phyloP scores from a whole-genome alignment of 2,797 vertebrate genomes.

The Lagocephalus sceleratus region DNA sequence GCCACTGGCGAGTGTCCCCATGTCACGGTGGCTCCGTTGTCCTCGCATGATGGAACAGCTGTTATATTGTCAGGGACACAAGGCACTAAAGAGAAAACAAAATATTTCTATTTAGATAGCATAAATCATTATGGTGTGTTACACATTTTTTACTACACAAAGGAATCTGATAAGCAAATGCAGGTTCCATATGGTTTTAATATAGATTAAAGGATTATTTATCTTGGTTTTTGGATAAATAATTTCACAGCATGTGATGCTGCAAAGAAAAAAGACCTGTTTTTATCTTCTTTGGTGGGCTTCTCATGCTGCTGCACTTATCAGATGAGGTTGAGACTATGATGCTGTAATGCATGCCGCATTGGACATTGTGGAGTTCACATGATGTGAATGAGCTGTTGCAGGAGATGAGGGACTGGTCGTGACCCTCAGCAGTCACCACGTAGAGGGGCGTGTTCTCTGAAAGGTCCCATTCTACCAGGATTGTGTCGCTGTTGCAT shows the following conservation, averaged over 20 bases:
- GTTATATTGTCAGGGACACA: slow-evolving; percentile 66
- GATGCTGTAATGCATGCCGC: slow-evolving; percentile 71
- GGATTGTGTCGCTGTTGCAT: slow-evolving; percentile 67
- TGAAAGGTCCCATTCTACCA: slow-evolving; percentile 64
- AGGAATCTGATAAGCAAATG: no score
- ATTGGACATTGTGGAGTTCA: slow-evolving; percentile 49
- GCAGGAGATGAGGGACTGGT: slow-evolving; percentile 61
- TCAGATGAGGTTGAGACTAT: slow-evolving; percentile 72
- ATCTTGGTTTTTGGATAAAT: no score
- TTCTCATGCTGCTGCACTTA: slow-evolving; percentile 77
- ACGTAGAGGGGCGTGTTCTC: slow-evolving; percentile 56
- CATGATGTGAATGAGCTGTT: slow-evolving; percentile 71
- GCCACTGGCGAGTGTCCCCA: slow-evolving; percentile 63
- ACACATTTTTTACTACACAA: no score
- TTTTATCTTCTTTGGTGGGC: slow-evolving; percentile 62
- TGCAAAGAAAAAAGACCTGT: slow-evolving; percentile 58
- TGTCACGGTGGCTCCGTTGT: slow-evolving; percentile 45
- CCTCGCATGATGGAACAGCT: slow-evolving; percentile 44
- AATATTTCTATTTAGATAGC: no score
- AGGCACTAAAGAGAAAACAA: slow-evolving; percentile 57
- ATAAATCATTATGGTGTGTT: no score
- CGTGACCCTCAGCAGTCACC: slow-evolving; percentile 69
- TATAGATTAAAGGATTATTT: no score
- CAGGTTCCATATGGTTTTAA: no score
- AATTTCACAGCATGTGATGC: background rate